phyloP scores from a whole-genome alignment of 2,888 invertebrate genomes.

The Parnassius orleans region DNA sequence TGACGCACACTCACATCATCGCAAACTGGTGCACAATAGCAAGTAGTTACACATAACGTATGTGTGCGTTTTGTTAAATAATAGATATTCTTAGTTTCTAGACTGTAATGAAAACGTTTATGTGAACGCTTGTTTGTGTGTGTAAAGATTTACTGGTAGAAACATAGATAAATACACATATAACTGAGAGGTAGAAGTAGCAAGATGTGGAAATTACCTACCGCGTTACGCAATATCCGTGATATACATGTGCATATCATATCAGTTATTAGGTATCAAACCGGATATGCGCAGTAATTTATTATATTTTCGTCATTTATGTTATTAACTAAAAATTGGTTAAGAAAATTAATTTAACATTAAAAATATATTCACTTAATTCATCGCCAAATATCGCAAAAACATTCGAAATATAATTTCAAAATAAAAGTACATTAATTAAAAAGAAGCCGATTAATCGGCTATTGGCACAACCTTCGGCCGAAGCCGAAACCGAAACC shows the following conservation, averaged over 20 bases:
- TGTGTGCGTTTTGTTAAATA: constrained; percentile 31
- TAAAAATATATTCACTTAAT: too few species aligned
- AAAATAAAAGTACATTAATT: not conserved
- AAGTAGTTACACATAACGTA: constrained; percentile 15
- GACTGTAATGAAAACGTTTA: constrained; percentile 16
- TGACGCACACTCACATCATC: constrained; percentile 44
- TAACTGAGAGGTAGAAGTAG: constrained; percentile 45
- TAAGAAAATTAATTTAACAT: too few species aligned
- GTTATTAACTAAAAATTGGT: too few species aligned
- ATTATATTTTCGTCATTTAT: not conserved
- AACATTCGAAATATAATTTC: not conserved
- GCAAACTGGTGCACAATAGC: constrained; percentile 25
- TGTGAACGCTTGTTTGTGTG: constrained; percentile 26
- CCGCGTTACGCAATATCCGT: constrained; percentile 52
- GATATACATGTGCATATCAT: constrained; percentile 34
- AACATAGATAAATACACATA: constrained; percentile 23
- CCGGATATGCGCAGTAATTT: not conserved
- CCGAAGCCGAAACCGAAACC: too few species aligned
- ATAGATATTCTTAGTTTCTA: constrained; percentile 30
- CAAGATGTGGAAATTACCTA: constrained; percentile 55
- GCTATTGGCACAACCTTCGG: too few species aligned
- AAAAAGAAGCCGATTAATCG: too few species aligned
- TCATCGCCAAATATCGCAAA: too few species aligned
- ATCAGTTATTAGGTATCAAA: constrained; percentile 31
- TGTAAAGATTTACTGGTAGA: constrained; percentile 9